Conservation (phyloP, 2,888 invertebrate species). For the Brachyptera putata region DNA sequence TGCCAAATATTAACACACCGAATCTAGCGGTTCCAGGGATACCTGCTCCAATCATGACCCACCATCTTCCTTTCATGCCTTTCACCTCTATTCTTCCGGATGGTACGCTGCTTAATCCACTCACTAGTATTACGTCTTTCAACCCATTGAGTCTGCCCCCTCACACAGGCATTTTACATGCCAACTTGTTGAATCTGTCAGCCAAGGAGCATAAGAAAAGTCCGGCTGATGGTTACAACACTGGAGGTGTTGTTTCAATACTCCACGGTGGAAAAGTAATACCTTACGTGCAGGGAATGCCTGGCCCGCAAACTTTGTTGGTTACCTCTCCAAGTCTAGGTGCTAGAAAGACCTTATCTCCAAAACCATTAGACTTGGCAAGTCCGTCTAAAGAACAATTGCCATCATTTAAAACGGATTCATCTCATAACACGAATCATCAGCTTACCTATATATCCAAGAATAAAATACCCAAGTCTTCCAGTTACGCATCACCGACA, state of each 20-base stretch:
- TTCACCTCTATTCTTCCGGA: constrained; percentile 40
- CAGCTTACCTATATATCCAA: neutral
- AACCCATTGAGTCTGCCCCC: constrained; percentile 60
- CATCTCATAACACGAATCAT: neutral
- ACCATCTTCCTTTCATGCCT: constrained; percentile 34
- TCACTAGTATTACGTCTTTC: constrained; percentile 65
- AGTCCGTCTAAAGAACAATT: constrained; percentile 40
- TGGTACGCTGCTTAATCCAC: constrained; percentile 49
- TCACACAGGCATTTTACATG: constrained; percentile 17
- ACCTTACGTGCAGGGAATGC: constrained; percentile 83
- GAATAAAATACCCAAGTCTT: constrained; percentile 9
- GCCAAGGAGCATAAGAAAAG: neutral
- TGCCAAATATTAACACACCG: constrained; percentile 52
- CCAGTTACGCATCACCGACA: neutral
- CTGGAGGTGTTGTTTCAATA: constrained; percentile 60
- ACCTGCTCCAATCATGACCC: constrained; percentile 43
- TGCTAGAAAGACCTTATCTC: constrained; percentile 18
- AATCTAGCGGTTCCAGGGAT: constrained; percentile 49
- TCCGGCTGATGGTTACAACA: constrained; percentile 18
- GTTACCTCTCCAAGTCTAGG: constrained; percentile 24
- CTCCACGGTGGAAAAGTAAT: constrained; percentile 70
- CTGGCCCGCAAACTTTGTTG: constrained; percentile 66
- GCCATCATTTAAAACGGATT: neutral
- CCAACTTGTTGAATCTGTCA: neutral
- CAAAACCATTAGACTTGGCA: constrained; percentile 39